Conservation (phyloP, 1,140 invertebrate genomes). For the Euschistus heros region DNA sequence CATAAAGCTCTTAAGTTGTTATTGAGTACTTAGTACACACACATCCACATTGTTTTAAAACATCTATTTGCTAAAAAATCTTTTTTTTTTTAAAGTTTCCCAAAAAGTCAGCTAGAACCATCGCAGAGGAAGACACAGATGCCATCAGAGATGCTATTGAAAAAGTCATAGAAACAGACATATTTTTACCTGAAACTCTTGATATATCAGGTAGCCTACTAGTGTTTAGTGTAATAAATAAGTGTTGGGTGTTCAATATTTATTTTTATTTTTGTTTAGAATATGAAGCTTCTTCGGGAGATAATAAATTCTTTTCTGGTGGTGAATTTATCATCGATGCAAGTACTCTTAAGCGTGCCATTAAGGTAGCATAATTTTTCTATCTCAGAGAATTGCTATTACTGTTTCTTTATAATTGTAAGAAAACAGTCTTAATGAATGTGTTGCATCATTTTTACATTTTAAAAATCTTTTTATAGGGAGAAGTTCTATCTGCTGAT, state of each 20-base stretch:
- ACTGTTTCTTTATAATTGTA: background rate
- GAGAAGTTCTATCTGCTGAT: slow-evolving; percentile 13
- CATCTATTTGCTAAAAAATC: background rate
- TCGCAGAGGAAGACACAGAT: background rate
- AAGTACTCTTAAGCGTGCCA: slow-evolving; percentile 22
- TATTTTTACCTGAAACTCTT: background rate
- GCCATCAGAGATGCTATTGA: background rate
- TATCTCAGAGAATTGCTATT: background rate
- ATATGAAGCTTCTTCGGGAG: background rate
- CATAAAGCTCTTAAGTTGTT: too few relatives aligned
- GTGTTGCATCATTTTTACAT: background rate
- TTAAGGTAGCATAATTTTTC: slow-evolving; percentile 24
- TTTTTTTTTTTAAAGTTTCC: background rate
- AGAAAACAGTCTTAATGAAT: background rate
- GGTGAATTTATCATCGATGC: slow-evolving; percentile 27
- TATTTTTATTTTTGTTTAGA: slow-evolving; percentile 4
- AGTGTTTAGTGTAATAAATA: background rate
- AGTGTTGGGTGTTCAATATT: background rate
- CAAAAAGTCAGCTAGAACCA: background rate
- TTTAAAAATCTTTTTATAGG: slow-evolving; percentile 5
- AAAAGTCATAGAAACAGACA: slow-evolving; percentile 3
- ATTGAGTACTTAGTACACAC: too few relatives aligned
- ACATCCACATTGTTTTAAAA: background rate
- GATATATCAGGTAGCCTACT: background rate
- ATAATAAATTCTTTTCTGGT: slow-evolving; percentile 14